Base-by-base conservation (phyloP, 2,797 vertebrate genomes). In the Orestias chungarensis region DNA sequence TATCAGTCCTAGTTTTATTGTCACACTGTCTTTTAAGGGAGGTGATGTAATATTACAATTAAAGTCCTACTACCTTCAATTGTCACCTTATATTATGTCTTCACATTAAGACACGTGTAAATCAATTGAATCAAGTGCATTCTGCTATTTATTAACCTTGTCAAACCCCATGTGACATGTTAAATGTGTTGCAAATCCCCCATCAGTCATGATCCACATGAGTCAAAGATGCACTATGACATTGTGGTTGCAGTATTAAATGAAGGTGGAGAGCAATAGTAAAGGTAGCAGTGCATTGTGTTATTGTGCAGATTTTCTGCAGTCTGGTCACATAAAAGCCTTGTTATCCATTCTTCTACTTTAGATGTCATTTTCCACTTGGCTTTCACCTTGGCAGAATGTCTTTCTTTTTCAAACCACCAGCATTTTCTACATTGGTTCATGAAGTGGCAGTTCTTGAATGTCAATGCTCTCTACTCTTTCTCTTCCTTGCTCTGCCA, bases 301-400 rank as follows among this genome's bases (percentile, higher is more conserved):
- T 87, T 82, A 76, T 88, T 88, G 84, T 91, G 68, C n/a, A 68
- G 75, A 74, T 61, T 81, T 70, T 83, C 79, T 54, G 80, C 52
- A 73, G 80, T 81, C 73, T 33, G 74, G 62, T 62, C 78, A 73
- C 88, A 87, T 85, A 81, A 86, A 87, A 73, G 44, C 76, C 76
- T 84, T 73, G 85, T 88, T 88, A 80, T 46, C 69, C 82, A 89
- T 90, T 86, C 70, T 79, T 85, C 85, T 79, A 79, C 74, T 81
- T 89, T 86, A 71, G 71, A 85, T 87, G 86, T 92, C 85, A 90
- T 89, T 82, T 88, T 87, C 75, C 76, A 82, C 91, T 91, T 85
- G 77, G 84, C 65, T 87, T 85, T 91, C 78, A 90, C 88, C 88
- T 89, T 86, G 86, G 73, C 83, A 77, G 75, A 35, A 74, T 76